phyloP scores from a whole-genome alignment of 2,888 invertebrate genomes.

The Chrysolina oricalcia region DNA sequence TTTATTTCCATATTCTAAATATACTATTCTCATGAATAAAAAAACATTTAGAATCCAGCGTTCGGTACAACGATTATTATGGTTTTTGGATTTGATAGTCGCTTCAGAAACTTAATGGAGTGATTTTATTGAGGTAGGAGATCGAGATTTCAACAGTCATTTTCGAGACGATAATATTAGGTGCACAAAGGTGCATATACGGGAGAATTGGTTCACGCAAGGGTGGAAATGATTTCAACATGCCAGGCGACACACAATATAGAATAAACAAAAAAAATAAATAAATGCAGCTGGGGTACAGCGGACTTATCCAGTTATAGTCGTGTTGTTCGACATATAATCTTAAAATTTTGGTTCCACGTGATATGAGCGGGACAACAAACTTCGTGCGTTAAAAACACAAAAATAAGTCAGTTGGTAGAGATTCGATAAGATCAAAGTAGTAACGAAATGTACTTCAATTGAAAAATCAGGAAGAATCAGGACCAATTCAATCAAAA shows the following conservation, averaged over 20 bases:
- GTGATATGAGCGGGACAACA: no score
- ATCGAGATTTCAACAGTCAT: constrained; percentile 5
- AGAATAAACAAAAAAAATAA: no score
- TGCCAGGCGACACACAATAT: background rate
- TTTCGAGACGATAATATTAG: background rate
- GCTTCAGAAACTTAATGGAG: constrained; percentile 23
- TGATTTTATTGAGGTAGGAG: constrained; percentile 14
- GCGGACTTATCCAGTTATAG: no score
- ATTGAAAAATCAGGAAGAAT: no score
- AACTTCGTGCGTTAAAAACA: no score
- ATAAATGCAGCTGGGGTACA: no score
- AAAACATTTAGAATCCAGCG: background rate
- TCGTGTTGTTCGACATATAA: no score
- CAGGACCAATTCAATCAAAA: no score
- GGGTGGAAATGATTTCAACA: background rate
- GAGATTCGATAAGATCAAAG: no score
- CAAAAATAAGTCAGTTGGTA: no score
- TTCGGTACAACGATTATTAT: constrained; percentile 15
- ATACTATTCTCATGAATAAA: constrained; percentile 24
- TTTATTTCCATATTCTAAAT: constrained; percentile 49
- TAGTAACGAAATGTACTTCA: no score
- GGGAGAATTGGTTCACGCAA: background rate
- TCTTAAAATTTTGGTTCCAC: no score
- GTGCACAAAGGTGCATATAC: background rate
- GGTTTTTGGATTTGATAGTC: constrained; percentile 15